These are phyloP conservation scores for Scaptomyza cyrtandrae DNA, from an alignment of 2,888 invertebrate genomes.

Conservation along the genomic window DNA sequence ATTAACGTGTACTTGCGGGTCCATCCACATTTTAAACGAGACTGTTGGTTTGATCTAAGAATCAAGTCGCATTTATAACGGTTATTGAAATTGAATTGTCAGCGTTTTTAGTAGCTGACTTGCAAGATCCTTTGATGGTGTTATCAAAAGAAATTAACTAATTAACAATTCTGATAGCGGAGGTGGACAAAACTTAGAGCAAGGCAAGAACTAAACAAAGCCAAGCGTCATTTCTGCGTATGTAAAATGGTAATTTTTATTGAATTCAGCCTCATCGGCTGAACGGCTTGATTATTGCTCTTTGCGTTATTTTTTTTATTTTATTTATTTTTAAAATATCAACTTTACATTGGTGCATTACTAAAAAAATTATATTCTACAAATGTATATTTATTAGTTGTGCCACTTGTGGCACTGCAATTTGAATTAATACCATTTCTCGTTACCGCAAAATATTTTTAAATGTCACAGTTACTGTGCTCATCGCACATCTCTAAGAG, in stretches of 20 bases:
- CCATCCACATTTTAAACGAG: constrained; percentile 20
- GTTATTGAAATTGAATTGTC: constrained; percentile 11
- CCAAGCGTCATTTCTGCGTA: no score
- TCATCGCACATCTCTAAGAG: constrained; percentile 42
- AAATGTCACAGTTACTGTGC: background rate
- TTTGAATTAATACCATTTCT: background rate
- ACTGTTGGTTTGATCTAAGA: constrained; percentile 2
- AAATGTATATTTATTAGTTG: background rate
- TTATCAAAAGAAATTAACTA: background rate
- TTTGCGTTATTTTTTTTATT: no score
- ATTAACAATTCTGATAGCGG: background rate
- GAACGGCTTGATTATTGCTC: background rate
- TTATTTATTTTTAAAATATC: no score
- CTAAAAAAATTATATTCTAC: no score
- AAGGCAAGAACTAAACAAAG: no score
- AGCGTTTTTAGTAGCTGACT: constrained; percentile 35
- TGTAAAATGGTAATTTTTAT: no score
- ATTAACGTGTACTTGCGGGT: background rate
- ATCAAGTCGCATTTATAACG: constrained; percentile 18
- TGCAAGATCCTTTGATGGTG: constrained; percentile 13
- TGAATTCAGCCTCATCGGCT: background rate
- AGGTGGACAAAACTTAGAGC: background rate
- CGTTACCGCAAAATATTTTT: constrained; percentile 8
- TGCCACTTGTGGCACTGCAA: background rate
- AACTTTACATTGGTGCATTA: no score